A percentile compares a stretch with the other conserved stretches of the same genome.
Evolutionary conservation across 2,888 invertebrate genomes (phyloP).

Genomic region (Tipula helvola): DNA sequence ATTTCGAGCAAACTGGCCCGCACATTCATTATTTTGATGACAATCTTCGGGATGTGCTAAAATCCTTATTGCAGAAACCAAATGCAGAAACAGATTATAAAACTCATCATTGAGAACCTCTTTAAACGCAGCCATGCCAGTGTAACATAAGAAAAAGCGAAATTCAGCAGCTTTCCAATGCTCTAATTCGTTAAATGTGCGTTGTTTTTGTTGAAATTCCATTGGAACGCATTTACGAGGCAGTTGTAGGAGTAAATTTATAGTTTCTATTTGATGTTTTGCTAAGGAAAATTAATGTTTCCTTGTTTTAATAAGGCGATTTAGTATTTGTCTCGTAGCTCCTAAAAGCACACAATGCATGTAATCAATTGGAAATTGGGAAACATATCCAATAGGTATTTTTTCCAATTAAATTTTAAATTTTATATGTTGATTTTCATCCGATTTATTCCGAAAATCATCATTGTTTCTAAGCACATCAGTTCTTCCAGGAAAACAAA

Average conservation of each 20-base stretch:
- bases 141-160: neutral
- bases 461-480: too few relatives aligned
- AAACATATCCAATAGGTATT: neutral
- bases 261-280: neutral
- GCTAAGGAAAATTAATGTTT: neutral
- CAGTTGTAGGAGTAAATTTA: neutral
- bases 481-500: too few relatives aligned
- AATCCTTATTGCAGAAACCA: too few relatives aligned
- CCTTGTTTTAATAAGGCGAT: neutral
- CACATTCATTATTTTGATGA: too few relatives aligned
- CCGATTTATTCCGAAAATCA: neutral
- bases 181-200: neutral
- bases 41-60: too few relatives aligned
- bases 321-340: neutral
- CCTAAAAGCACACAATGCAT: neutral
- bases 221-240: neutral
- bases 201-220: slow-evolving; percentile 10
- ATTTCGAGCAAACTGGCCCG: too few relatives aligned
- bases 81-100: too few relatives aligned
- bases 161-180: neutral
- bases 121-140: too few relatives aligned
- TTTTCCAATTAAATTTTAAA: neutral
- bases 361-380: neutral
- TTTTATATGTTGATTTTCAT: neutral
- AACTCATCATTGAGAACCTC: too few relatives aligned